phyloP scores from a whole-genome alignment of 2,888 invertebrate species.

The Pyralis farinalis region DNA sequence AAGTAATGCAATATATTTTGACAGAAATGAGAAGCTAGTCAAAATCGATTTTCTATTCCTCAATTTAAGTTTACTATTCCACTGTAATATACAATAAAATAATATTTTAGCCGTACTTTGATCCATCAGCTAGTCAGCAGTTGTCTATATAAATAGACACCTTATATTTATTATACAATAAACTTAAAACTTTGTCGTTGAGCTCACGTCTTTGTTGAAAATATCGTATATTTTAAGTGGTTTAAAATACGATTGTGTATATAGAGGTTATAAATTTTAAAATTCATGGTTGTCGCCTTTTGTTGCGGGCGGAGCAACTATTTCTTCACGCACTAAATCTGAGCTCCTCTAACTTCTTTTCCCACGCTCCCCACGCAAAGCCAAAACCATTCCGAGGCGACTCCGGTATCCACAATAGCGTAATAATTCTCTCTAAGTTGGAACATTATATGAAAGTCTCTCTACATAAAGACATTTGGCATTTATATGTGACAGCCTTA shows the following conservation, averaged over 20 bases:
- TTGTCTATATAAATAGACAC: no score
- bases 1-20: no score
- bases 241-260: not conserved
- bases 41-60: no score
- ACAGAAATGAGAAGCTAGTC: no score
- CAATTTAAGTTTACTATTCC: no score
- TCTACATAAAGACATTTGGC: slow-evolving; percentile 1
- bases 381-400: slow-evolving; percentile 26
- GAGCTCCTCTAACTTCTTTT: slow-evolving; percentile 20
- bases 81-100: no score
- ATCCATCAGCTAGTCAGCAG: not conserved
- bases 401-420: slow-evolving; percentile 30
- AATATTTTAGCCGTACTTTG: slow-evolving; percentile 10
- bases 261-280: slow-evolving; percentile 12
- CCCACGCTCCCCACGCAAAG: slow-evolving; percentile 42
- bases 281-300: slow-evolving; percentile 16
- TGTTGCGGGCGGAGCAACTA: slow-evolving; percentile 27
- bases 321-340: slow-evolving; percentile 29
- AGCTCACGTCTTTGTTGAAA: not conserved
- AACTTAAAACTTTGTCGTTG: not conserved
- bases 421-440: slow-evolving; percentile 34
- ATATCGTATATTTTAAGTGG: not conserved
- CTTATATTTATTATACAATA: not conserved
- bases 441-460: slow-evolving; percentile 17
- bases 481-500: slow-evolving; percentile 7